Base-by-base conservation (phyloP, 2,888 invertebrate genomes). In the Strigamia crassipes region DNA sequence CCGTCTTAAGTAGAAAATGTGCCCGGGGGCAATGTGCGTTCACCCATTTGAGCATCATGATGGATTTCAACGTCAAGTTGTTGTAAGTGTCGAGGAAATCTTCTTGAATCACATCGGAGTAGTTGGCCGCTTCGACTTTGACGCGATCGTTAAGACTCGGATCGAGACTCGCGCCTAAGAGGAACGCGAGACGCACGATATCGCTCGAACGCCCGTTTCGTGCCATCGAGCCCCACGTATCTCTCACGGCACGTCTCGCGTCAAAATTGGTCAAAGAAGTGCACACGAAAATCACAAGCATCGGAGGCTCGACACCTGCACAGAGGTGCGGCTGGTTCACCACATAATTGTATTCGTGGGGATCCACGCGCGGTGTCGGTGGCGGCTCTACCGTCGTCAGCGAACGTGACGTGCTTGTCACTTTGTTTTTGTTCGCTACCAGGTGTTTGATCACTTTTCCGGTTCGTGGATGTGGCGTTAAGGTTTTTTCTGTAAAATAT, bases 221-320 rank as follows among this genome's bases (percentile, higher is more conserved):
- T 5, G 83, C 80, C 12, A 79, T 21, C 34, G 82, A 81, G 0
- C 85, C 87, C 87, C 87, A 87, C 0, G 87, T 87, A 8, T 85
- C 83, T 12, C 87, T 83, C 13, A 87, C 86, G 15, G 85, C 85
- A 38, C 82, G 51, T n/a, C 87, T n/a, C 21, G 41, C 38, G 31
- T 51, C 81, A 23, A 81, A 81, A 46, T 81, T 81, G 18, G n/a
- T 41, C 12, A 56, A 31, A 12, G 77, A 31, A n/a, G 81, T 56
- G 46, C 81, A 81, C 38, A 81, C 81, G 41, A 81, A 78, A n/a
- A 81, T 78, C 23, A 81, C 38, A 6, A 81, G 42, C 18, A 78
- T 34, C 15, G 34, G 77, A 15, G 51, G 66, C 13, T 80, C 23
- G 31, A 31, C 42, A 12, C 61, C 38, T 18, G 31, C 81, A 42